Base-by-base conservation (phyloP, 30 jellyfish, hydroid and myxozoan species). In the Sanderia malayensis region DNA sequence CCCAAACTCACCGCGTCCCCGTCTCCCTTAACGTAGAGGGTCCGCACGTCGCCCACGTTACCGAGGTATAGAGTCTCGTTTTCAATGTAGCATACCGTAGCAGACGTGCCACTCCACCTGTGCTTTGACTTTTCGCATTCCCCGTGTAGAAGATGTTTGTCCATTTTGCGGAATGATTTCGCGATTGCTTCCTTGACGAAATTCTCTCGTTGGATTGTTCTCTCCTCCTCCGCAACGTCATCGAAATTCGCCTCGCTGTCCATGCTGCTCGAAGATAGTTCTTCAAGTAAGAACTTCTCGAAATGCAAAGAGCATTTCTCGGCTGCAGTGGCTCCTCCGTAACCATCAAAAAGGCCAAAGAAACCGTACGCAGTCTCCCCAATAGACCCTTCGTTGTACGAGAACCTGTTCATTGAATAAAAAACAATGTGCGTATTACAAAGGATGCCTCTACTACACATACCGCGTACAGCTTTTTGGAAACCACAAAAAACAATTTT, bases 91-190 rank as follows among this genome's bases (percentile, higher is more conserved):
- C 80, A 59, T 0, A 82, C 44, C 0, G 87, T 53, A 25, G 94
- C 94, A 1, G 94, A 71, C 6, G 85, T 53, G 52, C 94, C 94
- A 64, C 94, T 82, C 94, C 94, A 82, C 0, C 87, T 67, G 20
- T 34, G 9, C 34, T 73, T 62, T 4, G 94, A 82, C 20, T 76
- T 28, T 45, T 82, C 94, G 13, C 61, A 55, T 74, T 71, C 73
- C 15, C 87, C 87, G 22, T 26, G 61, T 27, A 60, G 74, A 28
- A 82, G 46, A 24, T 6, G 45, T 9, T 64, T 22, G 31, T 82
- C 94, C 82, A 82, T 59, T 66, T 64, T 66, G 24, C 18, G 46
- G 52, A 71, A 82, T 11, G 83, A 58, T 20, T 29, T 46, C 44
- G 44, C 72, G 13, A 82, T 32, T 0, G 82, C 79, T 20, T 62